These are phyloP conservation scores for Tenthredo notha DNA, from an alignment of 2,888 invertebrate genomes.

Conservation along the genomic window DNA sequence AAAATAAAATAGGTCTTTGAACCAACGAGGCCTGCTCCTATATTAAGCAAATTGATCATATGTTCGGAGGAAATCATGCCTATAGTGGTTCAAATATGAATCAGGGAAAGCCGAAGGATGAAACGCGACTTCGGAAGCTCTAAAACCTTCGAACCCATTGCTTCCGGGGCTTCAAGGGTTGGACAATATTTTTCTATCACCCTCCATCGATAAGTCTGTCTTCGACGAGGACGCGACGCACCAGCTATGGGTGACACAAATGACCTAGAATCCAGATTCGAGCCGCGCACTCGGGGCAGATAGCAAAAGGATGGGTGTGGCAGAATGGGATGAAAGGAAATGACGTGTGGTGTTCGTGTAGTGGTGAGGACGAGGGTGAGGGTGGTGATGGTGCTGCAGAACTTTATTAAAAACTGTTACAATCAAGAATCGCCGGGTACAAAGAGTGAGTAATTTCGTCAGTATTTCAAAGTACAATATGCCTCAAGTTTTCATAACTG, in stretches of 20 bases:
- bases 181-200: constrained; percentile 47
- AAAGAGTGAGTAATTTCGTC: constrained; percentile 26
- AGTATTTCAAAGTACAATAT: constrained; percentile 37
- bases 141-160: constrained; percentile 34
- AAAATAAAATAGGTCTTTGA: not conserved
- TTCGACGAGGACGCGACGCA: constrained; percentile 29
- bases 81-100: constrained; percentile 37
- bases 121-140: not conserved
- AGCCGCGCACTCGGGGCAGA: constrained; percentile 14
- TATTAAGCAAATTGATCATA: constrained; percentile 19
- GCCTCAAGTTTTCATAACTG: not conserved
- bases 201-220: constrained; percentile 43
- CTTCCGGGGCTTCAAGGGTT: constrained; percentile 41
- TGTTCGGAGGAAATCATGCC: constrained; percentile 14
- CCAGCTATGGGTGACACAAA: constrained; percentile 33
- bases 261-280: constrained; percentile 44
- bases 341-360: not conserved
- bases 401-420: constrained; percentile 38
- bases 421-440: constrained; percentile 6
- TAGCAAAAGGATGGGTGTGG: constrained; percentile 36
- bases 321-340: constrained; percentile 28
- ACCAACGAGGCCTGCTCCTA: not conserved
- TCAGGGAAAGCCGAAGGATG: constrained; percentile 19
- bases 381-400: not conserved
- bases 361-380: not conserved